A percentile compares a stretch with the other conserved stretches of the same genome.
These are phyloP conservation scores for Embiotoca jacksoni DNA, from an alignment of 2,113 vertebrate genomes.

Conservation along the genomic window DNA sequence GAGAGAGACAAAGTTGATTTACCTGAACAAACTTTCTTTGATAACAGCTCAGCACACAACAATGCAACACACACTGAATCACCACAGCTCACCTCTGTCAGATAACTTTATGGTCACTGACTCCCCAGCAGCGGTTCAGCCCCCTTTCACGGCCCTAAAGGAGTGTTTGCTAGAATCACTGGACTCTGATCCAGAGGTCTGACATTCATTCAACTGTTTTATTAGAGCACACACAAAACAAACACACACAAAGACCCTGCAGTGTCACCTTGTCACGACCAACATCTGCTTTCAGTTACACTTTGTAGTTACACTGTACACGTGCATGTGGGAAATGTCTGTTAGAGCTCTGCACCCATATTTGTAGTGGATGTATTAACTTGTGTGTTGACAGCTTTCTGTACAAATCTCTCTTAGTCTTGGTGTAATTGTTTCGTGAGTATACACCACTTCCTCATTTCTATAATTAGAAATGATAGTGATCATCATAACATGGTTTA, in stretches of 20 bases:
- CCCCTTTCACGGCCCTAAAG: background rate
- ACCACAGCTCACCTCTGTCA: conserved; percentile 20
- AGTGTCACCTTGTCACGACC: conserved; percentile 4
- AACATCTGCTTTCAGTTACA: conserved; percentile 52
- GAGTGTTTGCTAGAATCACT: conserved; percentile 64
- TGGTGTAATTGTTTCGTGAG: background rate
- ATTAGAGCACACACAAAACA: conserved; percentile 61
- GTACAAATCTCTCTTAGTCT: background rate
- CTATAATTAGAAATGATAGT: background rate
- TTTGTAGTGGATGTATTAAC: background rate
- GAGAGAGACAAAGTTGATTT: background rate
- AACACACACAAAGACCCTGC: conserved; percentile 50
- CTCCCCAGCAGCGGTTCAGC: conserved; percentile 8
- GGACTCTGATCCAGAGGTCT: conserved; percentile 74
- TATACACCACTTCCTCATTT: background rate
- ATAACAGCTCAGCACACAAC: background rate
- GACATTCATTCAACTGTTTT: conserved; percentile 54
- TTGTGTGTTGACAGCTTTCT: background rate
- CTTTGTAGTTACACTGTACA: conserved; percentile 9
- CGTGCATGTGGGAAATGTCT: conserved; percentile 15
- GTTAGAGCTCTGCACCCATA: background rate
- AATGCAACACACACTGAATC: background rate
- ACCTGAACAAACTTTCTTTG: conserved; percentile 19
- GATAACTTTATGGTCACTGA: conserved; percentile 59
- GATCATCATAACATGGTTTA: background rate